Evolutionary conservation across 2,113 vertebrate genomes (phyloP).

Genomic region (Eurypyga helias): DNA sequence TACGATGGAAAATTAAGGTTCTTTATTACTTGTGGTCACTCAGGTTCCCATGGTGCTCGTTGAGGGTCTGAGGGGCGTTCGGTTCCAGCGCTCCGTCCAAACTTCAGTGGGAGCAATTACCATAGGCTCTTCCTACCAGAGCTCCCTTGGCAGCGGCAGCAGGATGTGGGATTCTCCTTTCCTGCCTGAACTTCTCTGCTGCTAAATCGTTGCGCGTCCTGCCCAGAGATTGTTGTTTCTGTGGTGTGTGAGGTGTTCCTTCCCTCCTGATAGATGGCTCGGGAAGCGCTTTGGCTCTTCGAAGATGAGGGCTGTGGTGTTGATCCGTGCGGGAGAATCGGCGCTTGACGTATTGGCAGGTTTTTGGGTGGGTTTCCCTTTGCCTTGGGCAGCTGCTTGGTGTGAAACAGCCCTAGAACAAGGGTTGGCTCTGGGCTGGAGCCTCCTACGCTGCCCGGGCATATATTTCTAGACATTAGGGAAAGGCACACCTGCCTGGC

Average conservation of each 20-base stretch:
- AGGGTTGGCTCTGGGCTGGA: background rate
- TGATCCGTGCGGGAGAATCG: fast-evolving
- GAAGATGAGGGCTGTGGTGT: background rate
- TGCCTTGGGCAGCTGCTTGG: background rate
- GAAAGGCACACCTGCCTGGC: slow-evolving; percentile 4
- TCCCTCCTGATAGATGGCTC: fast-evolving
- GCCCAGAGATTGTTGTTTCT: background rate
- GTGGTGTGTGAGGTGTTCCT: background rate
- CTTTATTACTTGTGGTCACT: background rate
- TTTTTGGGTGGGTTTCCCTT: background rate
- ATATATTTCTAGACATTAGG: background rate
- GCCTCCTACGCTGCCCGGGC: background rate
- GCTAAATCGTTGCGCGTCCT: background rate
- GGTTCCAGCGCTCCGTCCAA: background rate
- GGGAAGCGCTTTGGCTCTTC: background rate
- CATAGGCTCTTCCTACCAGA: background rate
- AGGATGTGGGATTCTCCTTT: slow-evolving; percentile 43
- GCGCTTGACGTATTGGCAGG: fast-evolving
- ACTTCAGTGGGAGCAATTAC: background rate
- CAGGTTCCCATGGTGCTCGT: background rate
- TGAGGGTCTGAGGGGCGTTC: background rate
- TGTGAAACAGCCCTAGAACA: background rate
- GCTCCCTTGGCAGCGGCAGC: background rate
- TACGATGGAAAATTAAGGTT: background rate
- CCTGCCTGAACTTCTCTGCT: background rate